Evolutionary conservation across 2,888 invertebrate genomes (phyloP).

Genomic region (Pammene fasciana): DNA sequence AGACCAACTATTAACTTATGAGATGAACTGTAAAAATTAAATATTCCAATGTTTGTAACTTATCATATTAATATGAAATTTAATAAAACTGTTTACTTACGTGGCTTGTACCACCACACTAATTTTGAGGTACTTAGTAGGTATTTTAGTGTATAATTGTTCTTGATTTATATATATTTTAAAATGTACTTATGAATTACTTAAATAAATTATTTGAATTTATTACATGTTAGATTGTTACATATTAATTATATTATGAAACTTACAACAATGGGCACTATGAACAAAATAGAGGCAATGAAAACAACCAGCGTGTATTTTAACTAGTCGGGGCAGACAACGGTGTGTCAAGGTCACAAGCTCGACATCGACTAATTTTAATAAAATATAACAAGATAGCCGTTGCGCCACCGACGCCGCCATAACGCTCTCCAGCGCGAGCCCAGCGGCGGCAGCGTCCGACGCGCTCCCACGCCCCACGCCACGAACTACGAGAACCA

Average conservation of each 20-base stretch:
- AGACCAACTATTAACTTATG: constrained; percentile 38
- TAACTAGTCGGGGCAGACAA: not conserved
- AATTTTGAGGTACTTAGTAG: constrained; percentile 21
- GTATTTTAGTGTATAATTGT: constrained; percentile 16
- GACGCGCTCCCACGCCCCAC: not conserved
- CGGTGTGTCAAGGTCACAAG: constrained; percentile 13
- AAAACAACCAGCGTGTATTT: not conserved
- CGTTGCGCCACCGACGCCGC: not conserved
- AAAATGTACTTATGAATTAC: constrained; percentile 16
- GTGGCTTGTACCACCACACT: constrained; percentile 35
- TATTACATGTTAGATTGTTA: constrained; percentile 1
- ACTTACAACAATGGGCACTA: too few species aligned
- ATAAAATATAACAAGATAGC: constrained; percentile 9
- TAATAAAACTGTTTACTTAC: constrained; percentile 25
- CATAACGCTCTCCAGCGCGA: not conserved
- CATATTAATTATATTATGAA: not conserved
- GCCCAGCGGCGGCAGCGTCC: not conserved
- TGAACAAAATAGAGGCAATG: not conserved
- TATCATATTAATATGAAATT: constrained; percentile 9
- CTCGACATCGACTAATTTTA: constrained; percentile 7
- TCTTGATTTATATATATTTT: constrained; percentile 17
- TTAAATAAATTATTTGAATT: constrained; percentile 19
- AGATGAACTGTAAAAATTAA: constrained; percentile 20
- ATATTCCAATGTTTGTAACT: constrained; percentile 35
- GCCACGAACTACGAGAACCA: too few species aligned